These are phyloP conservation scores for Ellobium chinense DNA, from an alignment of 2,888 invertebrate species.

Conservation along the genomic window DNA sequence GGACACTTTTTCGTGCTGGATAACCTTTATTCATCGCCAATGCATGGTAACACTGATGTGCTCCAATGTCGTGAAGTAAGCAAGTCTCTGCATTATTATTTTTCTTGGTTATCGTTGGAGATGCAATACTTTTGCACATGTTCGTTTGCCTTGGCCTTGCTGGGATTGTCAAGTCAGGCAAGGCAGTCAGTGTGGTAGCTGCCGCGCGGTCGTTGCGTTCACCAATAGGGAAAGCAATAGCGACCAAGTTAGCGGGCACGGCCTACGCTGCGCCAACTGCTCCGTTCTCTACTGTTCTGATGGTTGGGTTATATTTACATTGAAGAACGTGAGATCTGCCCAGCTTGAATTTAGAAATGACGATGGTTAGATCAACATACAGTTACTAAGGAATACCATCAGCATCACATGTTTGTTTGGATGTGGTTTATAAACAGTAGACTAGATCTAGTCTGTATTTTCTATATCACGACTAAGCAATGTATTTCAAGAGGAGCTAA, in stretches of 20 bases:
- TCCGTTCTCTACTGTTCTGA: not conserved
- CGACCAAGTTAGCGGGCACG: not conserved
- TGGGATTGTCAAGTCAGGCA: conserved; percentile 30
- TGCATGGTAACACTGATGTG: not conserved
- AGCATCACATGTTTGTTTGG: too few species aligned
- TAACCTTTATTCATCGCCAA: not conserved
- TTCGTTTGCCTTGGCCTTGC: not conserved
- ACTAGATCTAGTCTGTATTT: too few species aligned
- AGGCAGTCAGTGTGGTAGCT: not conserved
- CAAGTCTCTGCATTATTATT: too few species aligned
- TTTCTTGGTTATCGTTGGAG: too few species aligned
- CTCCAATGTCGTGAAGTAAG: conserved; percentile 4
- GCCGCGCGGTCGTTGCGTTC: not conserved
- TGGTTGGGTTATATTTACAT: not conserved
- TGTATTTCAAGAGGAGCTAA: too few species aligned
- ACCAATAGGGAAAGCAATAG: not conserved
- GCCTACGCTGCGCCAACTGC: not conserved
- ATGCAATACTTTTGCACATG: not conserved
- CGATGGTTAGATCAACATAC: too few species aligned
- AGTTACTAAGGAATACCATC: too few species aligned
- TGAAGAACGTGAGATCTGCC: not conserved
- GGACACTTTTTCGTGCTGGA: not conserved
- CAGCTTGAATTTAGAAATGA: too few species aligned
- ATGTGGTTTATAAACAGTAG: too few species aligned
- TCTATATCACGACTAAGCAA: too few species aligned